Base-by-base conservation (phyloP, 2,888 invertebrate species). In the Lathronympha strigana region DNA sequence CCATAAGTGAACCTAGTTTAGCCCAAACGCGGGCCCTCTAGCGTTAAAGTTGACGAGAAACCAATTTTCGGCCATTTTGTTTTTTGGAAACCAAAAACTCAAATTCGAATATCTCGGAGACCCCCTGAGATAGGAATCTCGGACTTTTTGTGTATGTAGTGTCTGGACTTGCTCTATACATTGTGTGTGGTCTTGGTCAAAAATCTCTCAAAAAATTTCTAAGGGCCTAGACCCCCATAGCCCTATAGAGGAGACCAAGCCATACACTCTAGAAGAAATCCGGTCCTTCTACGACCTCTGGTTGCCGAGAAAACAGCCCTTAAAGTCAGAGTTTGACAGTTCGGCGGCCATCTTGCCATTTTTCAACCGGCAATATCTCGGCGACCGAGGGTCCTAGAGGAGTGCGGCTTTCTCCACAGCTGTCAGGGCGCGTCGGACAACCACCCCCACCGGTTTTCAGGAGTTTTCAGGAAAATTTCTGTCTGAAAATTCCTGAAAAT, bases 281-380 rank as follows among this genome's bases (percentile, higher is more conserved):
- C n/a, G 31, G 17, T 9, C 17, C 31, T 17, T 9, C 50, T 50
- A 17, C 17, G 50, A 15, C 31, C 17, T 17, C 28, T 3, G 17
- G 50, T 9, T n/a, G 50, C 28, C 15, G 31, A 50, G 50, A 15
- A 25, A 50, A 31, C 17, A 3, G 9, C 28, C 3, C 9, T 17
- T 17, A n/a, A 50, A 50, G 28, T 31, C n/a, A 5, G 17, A 17
- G 3, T 50, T 50, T 50, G 50, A 50, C 50, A 50, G 50, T 50
- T 58, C 23, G 33, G 47, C 58, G 45, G 58, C 58, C 58, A 58
- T 58, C 17, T 58, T 47, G 58, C 9, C 38, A 21, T 15, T n/a
- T 33, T 36, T 53, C 2, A 53, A 53, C 4, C 15, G 17, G 3
- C 5, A 1, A 57, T 45, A 57, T 13, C 45, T 57, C 23, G 1